These are phyloP conservation scores for Eira barbara DNA, from an alignment of 2,113 vertebrate species.

Conservation along the genomic window DNA sequence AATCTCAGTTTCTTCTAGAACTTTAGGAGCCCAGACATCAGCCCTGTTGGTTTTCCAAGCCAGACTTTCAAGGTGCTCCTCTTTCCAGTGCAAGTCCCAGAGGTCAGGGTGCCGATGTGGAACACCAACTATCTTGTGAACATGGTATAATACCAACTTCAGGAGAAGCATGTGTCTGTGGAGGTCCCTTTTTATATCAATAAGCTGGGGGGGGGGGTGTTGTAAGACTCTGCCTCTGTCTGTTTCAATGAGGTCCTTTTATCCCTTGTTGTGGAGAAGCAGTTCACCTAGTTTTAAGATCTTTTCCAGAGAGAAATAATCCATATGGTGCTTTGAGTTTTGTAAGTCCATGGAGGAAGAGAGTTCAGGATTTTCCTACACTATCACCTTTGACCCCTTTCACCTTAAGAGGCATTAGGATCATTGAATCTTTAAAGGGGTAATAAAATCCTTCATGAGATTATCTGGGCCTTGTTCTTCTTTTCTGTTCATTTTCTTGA, in stretches of 20 bases:
- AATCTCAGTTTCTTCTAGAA: not conserved
- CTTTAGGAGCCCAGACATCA: not conserved
- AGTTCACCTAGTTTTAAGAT: not conserved
- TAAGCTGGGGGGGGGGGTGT: not conserved
- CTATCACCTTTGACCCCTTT: not conserved
- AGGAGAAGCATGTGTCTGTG: not conserved
- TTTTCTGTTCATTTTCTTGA: not conserved
- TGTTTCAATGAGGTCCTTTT: not conserved
- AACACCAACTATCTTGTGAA: not conserved
- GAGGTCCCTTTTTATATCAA: not conserved
- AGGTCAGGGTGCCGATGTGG: not conserved
- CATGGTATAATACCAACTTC: no score
- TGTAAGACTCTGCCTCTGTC: not conserved
- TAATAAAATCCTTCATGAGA: not conserved
- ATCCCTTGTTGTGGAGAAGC: not conserved
- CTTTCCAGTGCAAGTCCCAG: not conserved
- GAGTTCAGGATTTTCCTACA: not conserved
- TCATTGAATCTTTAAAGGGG: not conserved
- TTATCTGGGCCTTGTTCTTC: not conserved
- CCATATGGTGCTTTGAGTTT: not conserved
- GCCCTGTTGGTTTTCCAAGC: not conserved
- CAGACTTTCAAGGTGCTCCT: not conserved
- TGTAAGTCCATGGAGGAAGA: not conserved
- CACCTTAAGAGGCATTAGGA: not conserved
- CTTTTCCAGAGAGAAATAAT: not conserved